Evolutionary conservation across 2,797 vertebrate genomes (phyloP).

Genomic region (Holocentrus rufus): DNA sequence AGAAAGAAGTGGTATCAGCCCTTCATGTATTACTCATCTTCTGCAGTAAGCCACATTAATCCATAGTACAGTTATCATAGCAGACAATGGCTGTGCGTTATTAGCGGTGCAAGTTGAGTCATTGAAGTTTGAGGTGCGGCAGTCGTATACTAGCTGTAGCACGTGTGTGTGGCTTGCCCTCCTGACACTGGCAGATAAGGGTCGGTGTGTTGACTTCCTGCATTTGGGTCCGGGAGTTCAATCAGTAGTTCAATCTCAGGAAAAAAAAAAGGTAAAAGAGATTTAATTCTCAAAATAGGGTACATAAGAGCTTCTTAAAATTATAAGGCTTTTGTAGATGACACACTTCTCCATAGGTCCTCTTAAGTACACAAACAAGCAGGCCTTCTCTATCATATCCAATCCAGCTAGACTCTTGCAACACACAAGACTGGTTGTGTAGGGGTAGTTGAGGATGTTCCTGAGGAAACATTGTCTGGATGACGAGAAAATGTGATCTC

Average conservation of each 20-base stretch:
- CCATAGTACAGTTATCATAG: neutral
- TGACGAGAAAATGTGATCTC: neutral
- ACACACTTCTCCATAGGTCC: neutral
- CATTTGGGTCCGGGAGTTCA: neutral
- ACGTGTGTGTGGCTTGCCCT: neutral
- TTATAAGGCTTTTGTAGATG: neutral
- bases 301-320: neutral
- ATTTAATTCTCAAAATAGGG: neutral
- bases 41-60: neutral
- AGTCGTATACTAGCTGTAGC: neutral
- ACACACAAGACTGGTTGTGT: no score
- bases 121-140: slow-evolving; percentile 10
- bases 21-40: slow-evolving; percentile 1
- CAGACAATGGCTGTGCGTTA: neutral
- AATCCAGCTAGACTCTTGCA: neutral
- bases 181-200: neutral
- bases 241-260: neutral
- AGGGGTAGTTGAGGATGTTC: neutral
- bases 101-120: slow-evolving; percentile 1
- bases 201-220: neutral
- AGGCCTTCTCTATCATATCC: neutral
- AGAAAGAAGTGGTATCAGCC: neutral
- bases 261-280: neutral
- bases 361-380: neutral
- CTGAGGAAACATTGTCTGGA: neutral